phyloP scores from a whole-genome alignment of 2,113 vertebrate species.

The Aegithalos caudatus region DNA sequence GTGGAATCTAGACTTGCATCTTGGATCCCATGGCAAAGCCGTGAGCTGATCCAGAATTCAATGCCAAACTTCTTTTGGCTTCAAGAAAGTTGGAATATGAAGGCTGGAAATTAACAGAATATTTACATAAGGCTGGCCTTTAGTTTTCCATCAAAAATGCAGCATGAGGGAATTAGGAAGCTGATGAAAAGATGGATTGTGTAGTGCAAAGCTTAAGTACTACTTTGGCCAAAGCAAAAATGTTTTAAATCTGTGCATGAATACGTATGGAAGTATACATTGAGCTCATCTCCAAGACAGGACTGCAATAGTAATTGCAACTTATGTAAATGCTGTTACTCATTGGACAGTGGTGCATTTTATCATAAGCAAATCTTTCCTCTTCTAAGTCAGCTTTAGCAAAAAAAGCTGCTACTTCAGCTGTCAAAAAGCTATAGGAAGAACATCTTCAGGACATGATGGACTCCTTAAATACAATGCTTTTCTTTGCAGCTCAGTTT shows the following conservation, averaged over 20 bases:
- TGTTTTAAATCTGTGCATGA: not conserved
- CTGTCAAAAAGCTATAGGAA: constrained; percentile 22
- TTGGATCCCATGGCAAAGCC: not conserved
- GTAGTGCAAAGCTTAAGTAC: not conserved
- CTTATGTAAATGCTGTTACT: constrained; percentile 26
- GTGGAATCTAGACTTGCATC: not conserved
- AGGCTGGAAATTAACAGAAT: not conserved
- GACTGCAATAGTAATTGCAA: constrained; percentile 11
- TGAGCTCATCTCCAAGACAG: not conserved
- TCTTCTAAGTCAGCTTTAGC: constrained; percentile 31
- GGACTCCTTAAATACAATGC: not conserved
- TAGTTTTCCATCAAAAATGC: not conserved
- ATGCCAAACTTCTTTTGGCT: not conserved
- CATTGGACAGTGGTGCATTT: not conserved
- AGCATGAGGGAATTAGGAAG: not conserved
- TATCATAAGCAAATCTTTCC: not conserved
- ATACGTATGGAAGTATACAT: not conserved
- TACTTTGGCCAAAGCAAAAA: not conserved
- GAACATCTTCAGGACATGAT: not conserved
- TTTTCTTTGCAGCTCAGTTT: not conserved
- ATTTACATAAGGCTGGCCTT: not conserved
- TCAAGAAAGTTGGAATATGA: not conserved
- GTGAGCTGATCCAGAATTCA: not conserved
- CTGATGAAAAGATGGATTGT: not conserved
- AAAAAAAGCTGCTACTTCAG: not conserved